These are phyloP conservation scores for Eupeodes luniger DNA, from an alignment of 2,888 invertebrate species.

Conservation along the genomic window DNA sequence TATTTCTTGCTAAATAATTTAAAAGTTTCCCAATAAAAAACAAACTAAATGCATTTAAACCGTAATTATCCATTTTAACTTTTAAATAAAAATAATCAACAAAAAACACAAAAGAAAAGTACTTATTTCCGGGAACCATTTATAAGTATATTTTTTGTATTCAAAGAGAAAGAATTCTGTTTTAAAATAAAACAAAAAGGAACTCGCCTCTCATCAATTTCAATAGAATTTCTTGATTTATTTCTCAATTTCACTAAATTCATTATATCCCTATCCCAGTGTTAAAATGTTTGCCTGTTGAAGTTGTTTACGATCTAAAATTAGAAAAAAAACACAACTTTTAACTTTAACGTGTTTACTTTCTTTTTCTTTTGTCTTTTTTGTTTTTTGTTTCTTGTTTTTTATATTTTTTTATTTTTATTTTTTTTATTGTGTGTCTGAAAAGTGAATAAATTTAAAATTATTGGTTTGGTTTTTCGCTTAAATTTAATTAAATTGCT, in stretches of 20 bases:
- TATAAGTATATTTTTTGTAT: constrained; percentile 5
- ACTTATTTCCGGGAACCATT: not conserved
- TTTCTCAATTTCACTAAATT: constrained; percentile 31
- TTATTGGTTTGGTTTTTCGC: constrained; percentile 53
- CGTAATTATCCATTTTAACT: not conserved
- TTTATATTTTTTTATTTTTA: not conserved
- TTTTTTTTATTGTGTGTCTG: not conserved
- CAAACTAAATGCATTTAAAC: not conserved
- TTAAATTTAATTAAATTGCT: constrained; percentile 66
- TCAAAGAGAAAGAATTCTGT: not conserved
- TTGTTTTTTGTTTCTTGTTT: not conserved
- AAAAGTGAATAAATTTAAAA: constrained; percentile 57
- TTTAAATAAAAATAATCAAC: not conserved
- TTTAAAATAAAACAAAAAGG: not conserved
- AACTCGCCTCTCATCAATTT: constrained; percentile 24
- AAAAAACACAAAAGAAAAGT: not conserved
- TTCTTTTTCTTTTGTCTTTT: not conserved
- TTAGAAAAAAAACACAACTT: not conserved
- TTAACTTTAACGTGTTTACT: not conserved
- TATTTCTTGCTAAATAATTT: too few species aligned
- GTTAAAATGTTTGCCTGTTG: constrained; percentile 27
- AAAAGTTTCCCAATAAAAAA: not conserved
- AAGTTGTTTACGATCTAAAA: constrained; percentile 18
- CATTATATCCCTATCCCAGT: not conserved
- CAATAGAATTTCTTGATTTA: constrained; percentile 37